These are phyloP conservation scores for Picus viridis DNA, from an alignment of 2,797 vertebrate genomes.

Conservation along the genomic window DNA sequence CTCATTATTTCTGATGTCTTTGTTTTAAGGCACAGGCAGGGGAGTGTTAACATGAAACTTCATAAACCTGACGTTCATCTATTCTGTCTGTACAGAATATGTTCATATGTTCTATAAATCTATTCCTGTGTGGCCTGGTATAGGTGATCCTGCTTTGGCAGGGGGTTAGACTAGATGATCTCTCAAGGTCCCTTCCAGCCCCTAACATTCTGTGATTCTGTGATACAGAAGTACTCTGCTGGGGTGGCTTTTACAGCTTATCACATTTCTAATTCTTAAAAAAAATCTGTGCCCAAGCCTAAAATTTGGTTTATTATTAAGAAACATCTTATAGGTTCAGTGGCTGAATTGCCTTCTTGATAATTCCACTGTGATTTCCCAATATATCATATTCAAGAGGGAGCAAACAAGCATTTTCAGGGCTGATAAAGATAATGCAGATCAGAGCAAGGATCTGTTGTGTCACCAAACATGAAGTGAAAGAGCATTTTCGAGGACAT, in stretches of 20 bases:
- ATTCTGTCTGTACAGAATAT: not conserved
- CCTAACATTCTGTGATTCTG: too few relatives aligned
- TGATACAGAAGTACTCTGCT: not conserved
- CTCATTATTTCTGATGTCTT: not conserved
- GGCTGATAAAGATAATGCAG: not conserved
- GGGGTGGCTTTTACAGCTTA: not conserved
- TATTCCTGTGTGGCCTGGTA: too few relatives aligned
- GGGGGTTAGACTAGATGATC: too few relatives aligned
- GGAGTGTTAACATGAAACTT: not conserved
- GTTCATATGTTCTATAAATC: not conserved
- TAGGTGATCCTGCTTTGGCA: too few relatives aligned
- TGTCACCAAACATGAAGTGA: not conserved
- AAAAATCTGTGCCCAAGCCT: not conserved
- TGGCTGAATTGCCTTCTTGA: not conserved
- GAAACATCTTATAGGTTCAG: not conserved
- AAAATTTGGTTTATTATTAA: not conserved
- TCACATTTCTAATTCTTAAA: not conserved
- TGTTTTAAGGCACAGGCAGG: not conserved
- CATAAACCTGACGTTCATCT: not conserved
- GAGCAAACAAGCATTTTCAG: not conserved
- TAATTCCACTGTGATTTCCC: not conserved
- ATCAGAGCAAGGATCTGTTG: not conserved
- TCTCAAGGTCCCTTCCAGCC: too few relatives aligned
- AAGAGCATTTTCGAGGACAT: not conserved
- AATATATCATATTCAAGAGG: not conserved